phyloP scores from a whole-genome alignment of 2,888 invertebrate genomes.

The Ichneumoninae sp. region DNA sequence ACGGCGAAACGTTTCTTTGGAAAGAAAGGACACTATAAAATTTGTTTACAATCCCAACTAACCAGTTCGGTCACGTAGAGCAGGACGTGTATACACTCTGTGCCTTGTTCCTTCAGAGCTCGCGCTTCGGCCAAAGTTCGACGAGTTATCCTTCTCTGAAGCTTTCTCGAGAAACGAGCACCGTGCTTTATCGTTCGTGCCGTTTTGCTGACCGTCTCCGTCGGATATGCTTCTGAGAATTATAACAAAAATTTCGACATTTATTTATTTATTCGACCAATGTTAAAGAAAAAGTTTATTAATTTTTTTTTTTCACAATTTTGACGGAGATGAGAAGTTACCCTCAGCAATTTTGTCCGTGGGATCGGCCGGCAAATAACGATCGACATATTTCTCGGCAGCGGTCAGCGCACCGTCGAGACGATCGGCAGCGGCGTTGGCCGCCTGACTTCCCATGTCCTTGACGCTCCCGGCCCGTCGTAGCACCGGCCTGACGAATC shows the following conservation, averaged over 20 bases:
- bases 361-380: conserved; percentile 89
- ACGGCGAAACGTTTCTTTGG: neutral
- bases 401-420: conserved; percentile 91
- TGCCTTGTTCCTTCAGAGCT: conserved; percentile 91
- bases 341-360: conserved; percentile 88
- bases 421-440: conserved; percentile 90
- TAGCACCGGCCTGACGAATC: conserved; percentile 88
- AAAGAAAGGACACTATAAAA: neutral
- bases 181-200: conserved; percentile 92
- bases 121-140: conserved; percentile 92
- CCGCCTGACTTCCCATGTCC: conserved; percentile 90
- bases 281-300: neutral
- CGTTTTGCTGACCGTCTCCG: conserved; percentile 86
- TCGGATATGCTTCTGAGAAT: conserved; percentile 75
- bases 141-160: conserved; percentile 90
- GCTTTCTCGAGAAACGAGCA: conserved; percentile 90
- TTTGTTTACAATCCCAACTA: conserved; percentile 74
- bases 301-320: neutral
- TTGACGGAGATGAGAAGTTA: conserved; percentile 74
- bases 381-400: conserved; percentile 93
- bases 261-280: conserved; percentile 63
- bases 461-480: conserved; percentile 94
- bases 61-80: conserved; percentile 92
- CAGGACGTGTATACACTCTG: conserved; percentile 90
- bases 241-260: conserved; percentile 18